Evolutionary conservation across 2,113 vertebrate genomes (phyloP).

Genomic region (Mobula hypostoma): DNA sequence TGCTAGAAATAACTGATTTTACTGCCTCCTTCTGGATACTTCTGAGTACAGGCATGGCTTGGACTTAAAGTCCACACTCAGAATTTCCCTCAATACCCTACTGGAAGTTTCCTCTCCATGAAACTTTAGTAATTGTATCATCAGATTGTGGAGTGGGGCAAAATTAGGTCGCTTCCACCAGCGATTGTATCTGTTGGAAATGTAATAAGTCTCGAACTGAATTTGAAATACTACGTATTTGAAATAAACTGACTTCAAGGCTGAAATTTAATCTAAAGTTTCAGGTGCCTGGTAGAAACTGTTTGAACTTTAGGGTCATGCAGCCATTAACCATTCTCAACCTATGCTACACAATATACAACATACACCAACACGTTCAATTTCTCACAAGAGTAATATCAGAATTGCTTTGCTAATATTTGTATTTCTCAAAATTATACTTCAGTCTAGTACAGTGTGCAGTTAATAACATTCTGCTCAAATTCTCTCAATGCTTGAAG

Average conservation of each 20-base stretch:
- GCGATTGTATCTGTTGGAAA: not conserved
- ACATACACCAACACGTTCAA: not conserved
- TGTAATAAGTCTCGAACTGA: not conserved
- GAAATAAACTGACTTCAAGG: not conserved
- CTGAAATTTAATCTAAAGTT: constrained; percentile 12
- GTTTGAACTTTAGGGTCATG: not conserved
- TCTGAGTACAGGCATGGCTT: not conserved
- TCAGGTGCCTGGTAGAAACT: not conserved
- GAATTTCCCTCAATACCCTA: not conserved
- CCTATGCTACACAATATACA: not conserved
- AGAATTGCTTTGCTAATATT: not conserved
- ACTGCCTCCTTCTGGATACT: not conserved
- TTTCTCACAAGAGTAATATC: not conserved
- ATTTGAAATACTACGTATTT: not conserved
- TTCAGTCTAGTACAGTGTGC: not conserved
- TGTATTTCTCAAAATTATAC: not conserved
- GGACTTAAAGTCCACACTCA: not conserved
- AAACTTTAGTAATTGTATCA: not conserved
- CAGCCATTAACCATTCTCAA: not conserved
- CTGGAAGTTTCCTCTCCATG: not conserved
- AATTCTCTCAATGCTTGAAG: not conserved
- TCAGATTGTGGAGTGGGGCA: not conserved
- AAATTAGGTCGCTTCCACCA: not conserved
- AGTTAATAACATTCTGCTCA: constrained; percentile 19
- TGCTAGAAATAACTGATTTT: not conserved